Evolutionary conservation across 2,113 vertebrate species (phyloP), one percentile per base, ranked within the genome.

Genomic region (Clinocottus analis): DNA sequence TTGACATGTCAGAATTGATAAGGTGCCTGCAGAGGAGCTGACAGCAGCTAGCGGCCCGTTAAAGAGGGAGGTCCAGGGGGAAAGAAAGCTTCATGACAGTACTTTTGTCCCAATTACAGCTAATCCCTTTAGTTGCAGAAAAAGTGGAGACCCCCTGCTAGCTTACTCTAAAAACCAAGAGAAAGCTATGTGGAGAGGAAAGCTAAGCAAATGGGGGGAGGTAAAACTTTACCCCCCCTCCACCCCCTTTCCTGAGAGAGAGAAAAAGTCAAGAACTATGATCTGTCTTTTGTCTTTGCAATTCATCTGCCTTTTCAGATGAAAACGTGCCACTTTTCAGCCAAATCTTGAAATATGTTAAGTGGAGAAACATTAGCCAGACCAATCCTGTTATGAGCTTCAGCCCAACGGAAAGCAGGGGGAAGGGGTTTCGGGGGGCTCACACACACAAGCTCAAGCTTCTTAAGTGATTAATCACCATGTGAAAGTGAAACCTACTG

Each of bases 391-490:
- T 95, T 95, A 94, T 88, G 80, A 80, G 83, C 86, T 86, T 88
- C 87, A 85, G 74, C 31, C 65, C 70, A 29, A 60, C 29, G 77
- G 61, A 33, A 1, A 60, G 68, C 25, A n/a, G 3, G 60, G 63
- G 25, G 74, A 23, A 13, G 55, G 33, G 19, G 8, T 1, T 29
- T 3, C 17, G 3, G 62, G n/a, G 71, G 68, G 77, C n/a, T n/a
- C n/a, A n/a, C n/a, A n/a, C n/a, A n/a, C n/a, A n/a, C n/a, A n/a
- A 45, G 83, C 4, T 21, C 85, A 92, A 91, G 92, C 92, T 93
- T 82, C 93, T 94, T 94, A 94, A 92, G 93, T 89, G 90, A 93
- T 93, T 94, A 93, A 94, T 94, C 92, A 89, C 82, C 91, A 93
- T 94, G 90, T 93, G 91, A 93, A 94, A 93, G 88, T 86, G 87